Evolutionary conservation across 2,797 vertebrate species (phyloP), one percentile per base, ranked within the genome.

Genomic region (Sphenodon punctatus): DNA sequence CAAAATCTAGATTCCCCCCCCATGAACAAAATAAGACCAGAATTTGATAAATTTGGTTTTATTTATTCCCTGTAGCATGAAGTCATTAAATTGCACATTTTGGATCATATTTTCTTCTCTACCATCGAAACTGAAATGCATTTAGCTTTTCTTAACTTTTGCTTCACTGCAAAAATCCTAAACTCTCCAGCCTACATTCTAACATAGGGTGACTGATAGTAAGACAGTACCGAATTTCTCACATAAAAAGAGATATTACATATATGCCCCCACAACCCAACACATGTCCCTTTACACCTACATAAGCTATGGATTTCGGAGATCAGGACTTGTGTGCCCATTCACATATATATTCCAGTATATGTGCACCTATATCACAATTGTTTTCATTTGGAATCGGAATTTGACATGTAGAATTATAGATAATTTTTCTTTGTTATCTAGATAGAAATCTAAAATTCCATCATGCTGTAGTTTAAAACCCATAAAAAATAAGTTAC

Each of bases 391-490:
- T 0, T 1, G 2, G 60, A 8, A 70, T 34, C 68, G 72, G 59
- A 59, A 67, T 71, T 43, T 75, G 55, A 61, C 5, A 17, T 66
- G 11, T 32, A 60, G 3, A 51, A 27, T 84, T 76, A 67, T 77
- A 51, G 67, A 53, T 5, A 0, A 2, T 65, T 15, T 67, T 10
- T 78, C 49, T 51, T 58, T 53, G 36, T 73, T 75, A 48, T 48
- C 65, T 64, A 64, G 42, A 78, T 22, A 63, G 3, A n/a, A 68
- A 80, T 56, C 66, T 78, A 43, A 53, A 58, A 73, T 59, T 70
- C 77, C 75, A 56, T 63, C 88, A 89, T 14, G 80, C 55, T 68
- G 70, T 85, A n/a, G n/a, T 77, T 53, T 81, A 65, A 85, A 78
- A 17, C 55, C 83, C 87, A 77, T 55, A 63, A n/a, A n/a, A n/a